These are phyloP conservation scores for Tromatobia lineatoria DNA, from an alignment of 2,888 invertebrate species.

Conservation along the genomic window DNA sequence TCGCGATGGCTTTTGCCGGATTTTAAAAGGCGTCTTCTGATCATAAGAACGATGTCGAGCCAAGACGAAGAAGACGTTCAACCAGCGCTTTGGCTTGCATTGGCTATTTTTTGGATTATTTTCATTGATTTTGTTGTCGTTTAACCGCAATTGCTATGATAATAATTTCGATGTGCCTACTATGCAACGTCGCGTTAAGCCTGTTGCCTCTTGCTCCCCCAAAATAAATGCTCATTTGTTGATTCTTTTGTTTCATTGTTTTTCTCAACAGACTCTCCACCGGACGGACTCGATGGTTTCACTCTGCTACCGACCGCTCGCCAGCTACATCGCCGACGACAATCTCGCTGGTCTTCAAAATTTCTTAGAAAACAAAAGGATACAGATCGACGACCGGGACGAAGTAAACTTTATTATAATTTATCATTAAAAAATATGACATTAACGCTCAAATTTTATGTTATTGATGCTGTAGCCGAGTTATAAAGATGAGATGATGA, in stretches of 20 bases:
- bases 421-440: background rate
- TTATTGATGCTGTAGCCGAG: no score
- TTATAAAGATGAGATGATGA: no score
- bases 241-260: slow-evolving; percentile 12
- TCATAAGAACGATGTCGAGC: background rate
- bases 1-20: slow-evolving; percentile 10
- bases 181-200: slow-evolving; percentile 30
- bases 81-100: slow-evolving; percentile 53
- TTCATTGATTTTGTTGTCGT: slow-evolving; percentile 27
- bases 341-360: slow-evolving; percentile 92
- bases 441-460: no score
- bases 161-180: slow-evolving; percentile 47
- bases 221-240: background rate
- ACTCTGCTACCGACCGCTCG: slow-evolving; percentile 93
- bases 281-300: slow-evolving; percentile 97
- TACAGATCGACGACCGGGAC: slow-evolving; percentile 94
- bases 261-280: slow-evolving; percentile 91
- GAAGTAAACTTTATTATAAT: slow-evolving; percentile 87
- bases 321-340: slow-evolving; percentile 93
- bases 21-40: background rate
- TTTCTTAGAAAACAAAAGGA: slow-evolving; percentile 93
- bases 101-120: slow-evolving; percentile 41
- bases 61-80: slow-evolving; percentile 1
- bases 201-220: slow-evolving; percentile 24
- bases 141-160: slow-evolving; percentile 50